Evolutionary conservation across 2,113 vertebrate genomes (phyloP), one percentile per base, ranked within the genome.

Genomic region (Trematocara stigmaticum): DNA sequence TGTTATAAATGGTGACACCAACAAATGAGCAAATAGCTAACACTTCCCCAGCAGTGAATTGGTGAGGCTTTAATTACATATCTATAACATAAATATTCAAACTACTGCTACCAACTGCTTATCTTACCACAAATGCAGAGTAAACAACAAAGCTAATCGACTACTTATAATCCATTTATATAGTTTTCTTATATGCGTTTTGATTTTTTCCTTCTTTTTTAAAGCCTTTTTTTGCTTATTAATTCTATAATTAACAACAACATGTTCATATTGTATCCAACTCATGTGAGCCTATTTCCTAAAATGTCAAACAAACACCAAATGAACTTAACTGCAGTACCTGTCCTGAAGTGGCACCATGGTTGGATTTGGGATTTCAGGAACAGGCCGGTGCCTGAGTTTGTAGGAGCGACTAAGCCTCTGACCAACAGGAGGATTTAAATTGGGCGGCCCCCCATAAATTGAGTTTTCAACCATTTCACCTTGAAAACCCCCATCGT

Each of bases 401-500:
- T 96, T 93, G 82, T 97, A 99, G 84, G 98, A 99, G 38, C 89
- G 94, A 1, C 96, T 94, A 1, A 45, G 76, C 16, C 87, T 78
- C 10, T 92, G 96, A 34, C 83, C 79, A 59, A 29, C 80, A 84
- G 90, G 5, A 92, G 56, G 26, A 92, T 40, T 82, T 42, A 23
- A 84, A 78, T 56, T 31, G 53, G 83, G 6, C 18, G 78, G 91
- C 2, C 87, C 6, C 92, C 35, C 93, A 26, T 99, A 99, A 66
- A 99, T 96, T 35, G 96, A 96, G 89, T 99, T 99, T 5, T 97
- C 96, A 85, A 98, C 94, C 98, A 99, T 99, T 85, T 97, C 94
- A 23, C 97, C 96, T 86, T 93, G 92, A 92, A 98, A 97, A 1
- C 92, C 92, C 57, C 90, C 89, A 16, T 91, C 1, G 15, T 79